Evolutionary conservation across 2,888 invertebrate genomes (phyloP), one percentile per base, ranked within the genome.

Genomic region (Idaea biselata): DNA sequence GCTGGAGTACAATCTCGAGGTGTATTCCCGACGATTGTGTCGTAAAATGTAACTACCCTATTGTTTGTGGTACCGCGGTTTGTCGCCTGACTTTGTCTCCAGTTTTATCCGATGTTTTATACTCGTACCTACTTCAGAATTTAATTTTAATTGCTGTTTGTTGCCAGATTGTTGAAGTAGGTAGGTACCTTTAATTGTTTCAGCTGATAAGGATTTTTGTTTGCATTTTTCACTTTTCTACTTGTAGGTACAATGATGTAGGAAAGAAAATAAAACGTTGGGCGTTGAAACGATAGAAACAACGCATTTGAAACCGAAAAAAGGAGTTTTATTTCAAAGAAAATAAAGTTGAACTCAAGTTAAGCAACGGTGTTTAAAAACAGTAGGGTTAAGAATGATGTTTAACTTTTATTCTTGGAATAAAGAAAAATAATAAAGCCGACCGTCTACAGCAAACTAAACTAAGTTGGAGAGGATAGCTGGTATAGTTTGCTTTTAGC

Each of bases 1-100:
- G 82, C 82, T 72, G 80, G 85, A 84, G 84, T 80, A 81, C 87
- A 81, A 86, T 71, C 86, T 80, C 77, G 77, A 76, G 81, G 80
- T 81, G 85, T 83, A 83, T 81, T 79, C 77, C 75, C 80, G 72
- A 74, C 82, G 84, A 86, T 87, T 83, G 84, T 81, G 80, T 79
- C 70, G 85, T 88, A 88, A 88, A 88, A 87, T 81, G 82, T 87
- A 83, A 87, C 82, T 81, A 79, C 85, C 83, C 84, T 79, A 83
- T 85, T 85, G 86, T 81, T 82, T 72, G 75, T 79, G 77, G 76
- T 79, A 78, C 75, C 75, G 75, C 71, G 75, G 71, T 73, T 73
- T 81, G 85, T 82, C 85, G 82, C 78, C 70, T 73, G 73, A 67
- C 71, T 69, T 75, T 73, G 74, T 69, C 71, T 74, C 71, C 70